Base-by-base conservation (phyloP, 2,797 vertebrate genomes). In the Halcyon leucocephala region DNA sequence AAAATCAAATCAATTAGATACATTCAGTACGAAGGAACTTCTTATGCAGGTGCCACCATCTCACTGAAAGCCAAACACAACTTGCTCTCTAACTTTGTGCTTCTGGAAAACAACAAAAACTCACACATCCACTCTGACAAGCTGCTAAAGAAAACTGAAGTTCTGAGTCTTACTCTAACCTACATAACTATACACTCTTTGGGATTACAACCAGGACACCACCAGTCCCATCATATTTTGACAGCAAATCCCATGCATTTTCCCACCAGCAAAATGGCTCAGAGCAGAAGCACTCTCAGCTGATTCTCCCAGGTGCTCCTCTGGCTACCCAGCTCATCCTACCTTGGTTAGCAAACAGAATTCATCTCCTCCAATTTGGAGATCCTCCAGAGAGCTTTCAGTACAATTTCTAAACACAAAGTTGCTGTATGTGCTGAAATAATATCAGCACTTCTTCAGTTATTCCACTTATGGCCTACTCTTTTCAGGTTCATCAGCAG, bases 241-340 rank as follows among this genome's bases (percentile, higher is more conserved):
- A 95, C 84, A 96, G 86, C 24, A 92, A 96, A 84, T 84, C 70
- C 81, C 84, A 70, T 26, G 79, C 42, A 60, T 72, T 92, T 85
- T 60, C 81, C 42, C 44, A 73, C 21, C n/a, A 62, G 37, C 21
- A 73, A 55, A 26, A 62, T 6, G 29, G 31, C 55, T 86, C 41
- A 42, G 58, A 65, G 24, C 19, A 76, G 46, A 6, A 86, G n/a
- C 4, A 19, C 44, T 67, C 49, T 69, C 58, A 67, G 2, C n/a
- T 66, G 51, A 31, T 73, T 82, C 51, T 93, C 66, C 28, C n/a
- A 39, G 74, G 58, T 82, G 10, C 15, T 71, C 15, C n/a, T 73
- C 61, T 65, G 57, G 54, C 58, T 46, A 24, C 46, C 14, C 42
- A 66, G 13, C 9, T 54, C 28, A 29, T 58, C 58, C 71, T 89